A percentile compares a stretch with the other conserved stretches of the same genome.
Evolutionary conservation across 2,888 invertebrate genomes (phyloP).

Genomic region (Diabrotica balteata): DNA sequence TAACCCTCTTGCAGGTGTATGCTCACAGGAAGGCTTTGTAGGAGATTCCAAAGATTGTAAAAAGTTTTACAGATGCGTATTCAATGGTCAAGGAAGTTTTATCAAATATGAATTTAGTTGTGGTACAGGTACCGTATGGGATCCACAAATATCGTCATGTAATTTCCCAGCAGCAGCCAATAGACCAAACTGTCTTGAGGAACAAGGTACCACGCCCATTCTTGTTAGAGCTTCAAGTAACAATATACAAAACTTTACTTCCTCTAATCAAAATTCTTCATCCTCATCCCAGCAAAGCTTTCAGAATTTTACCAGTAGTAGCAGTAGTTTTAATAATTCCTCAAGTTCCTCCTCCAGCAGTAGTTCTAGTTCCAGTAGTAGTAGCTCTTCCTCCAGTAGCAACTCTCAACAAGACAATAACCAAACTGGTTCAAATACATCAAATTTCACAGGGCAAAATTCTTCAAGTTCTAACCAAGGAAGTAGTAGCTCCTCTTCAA

Average conservation of each 20-base stretch:
- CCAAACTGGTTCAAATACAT: constrained; percentile 8
- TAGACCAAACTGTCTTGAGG: constrained; percentile 54
- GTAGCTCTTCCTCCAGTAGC: constrained; percentile 19
- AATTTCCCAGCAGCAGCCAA: constrained; percentile 74
- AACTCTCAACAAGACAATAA: constrained; percentile 9
- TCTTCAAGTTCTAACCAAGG: constrained; percentile 19
- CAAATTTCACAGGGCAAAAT: constrained; percentile 18
- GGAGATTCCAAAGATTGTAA: constrained; percentile 76
- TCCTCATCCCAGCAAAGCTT: constrained; percentile 35
- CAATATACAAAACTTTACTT: constrained; percentile 15
- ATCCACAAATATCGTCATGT: constrained; percentile 71
- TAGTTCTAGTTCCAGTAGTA: constrained; percentile 21
- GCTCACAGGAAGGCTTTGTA: constrained; percentile 74
- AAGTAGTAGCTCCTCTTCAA: constrained; percentile 4
- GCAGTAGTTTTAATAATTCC: constrained; percentile 18
- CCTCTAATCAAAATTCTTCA: constrained; percentile 34
- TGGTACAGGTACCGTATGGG: constrained; percentile 81
- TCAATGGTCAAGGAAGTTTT: constrained; percentile 66
- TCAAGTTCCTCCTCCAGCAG: constrained; percentile 4
- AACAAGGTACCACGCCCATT: constrained; percentile 25
- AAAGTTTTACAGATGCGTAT: constrained; percentile 78
- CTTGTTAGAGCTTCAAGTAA: constrained; percentile 13
- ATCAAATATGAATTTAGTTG: constrained; percentile 77
- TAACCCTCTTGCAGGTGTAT: constrained; percentile 52
- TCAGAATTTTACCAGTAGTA: constrained; percentile 28